phyloP scores from a whole-genome alignment of 2,888 invertebrate species.

The Chymomyza fuscimana region DNA sequence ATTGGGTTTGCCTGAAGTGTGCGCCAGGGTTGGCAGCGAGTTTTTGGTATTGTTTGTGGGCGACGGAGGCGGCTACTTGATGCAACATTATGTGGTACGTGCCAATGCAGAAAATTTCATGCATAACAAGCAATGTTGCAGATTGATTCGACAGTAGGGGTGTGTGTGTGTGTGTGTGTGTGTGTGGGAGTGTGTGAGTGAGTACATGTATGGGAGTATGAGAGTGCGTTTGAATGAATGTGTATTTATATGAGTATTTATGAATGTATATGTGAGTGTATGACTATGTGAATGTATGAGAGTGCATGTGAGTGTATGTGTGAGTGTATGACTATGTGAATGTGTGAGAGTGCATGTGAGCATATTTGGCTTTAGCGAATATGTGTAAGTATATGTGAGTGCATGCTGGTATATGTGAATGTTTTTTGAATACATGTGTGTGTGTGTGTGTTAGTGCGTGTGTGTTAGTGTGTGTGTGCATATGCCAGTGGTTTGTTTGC shows the following conservation, averaged over 20 bases:
- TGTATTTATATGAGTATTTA: not conserved
- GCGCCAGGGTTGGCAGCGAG: not conserved
- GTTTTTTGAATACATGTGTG: too few species aligned
- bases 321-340: too few species aligned
- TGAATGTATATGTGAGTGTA: conserved; percentile 19
- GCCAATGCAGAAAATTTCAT: conserved; percentile 3
- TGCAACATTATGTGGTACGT: conserved; percentile 8
- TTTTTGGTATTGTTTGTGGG: not conserved
- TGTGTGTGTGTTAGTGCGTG: too few species aligned
- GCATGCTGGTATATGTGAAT: not conserved
- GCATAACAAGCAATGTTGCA: not conserved
- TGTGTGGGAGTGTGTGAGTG: not conserved
- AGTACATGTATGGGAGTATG: too few species aligned
- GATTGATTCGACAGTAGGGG: not conserved
- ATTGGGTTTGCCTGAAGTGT: conserved; percentile 32
- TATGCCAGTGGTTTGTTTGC: conserved; percentile 38
- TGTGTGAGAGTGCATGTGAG: too few species aligned
- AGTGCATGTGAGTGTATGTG: too few species aligned
- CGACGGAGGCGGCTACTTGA: not conserved
- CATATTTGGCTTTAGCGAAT: too few species aligned
- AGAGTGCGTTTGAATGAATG: too few species aligned
- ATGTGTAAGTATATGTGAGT: conserved; percentile 26
- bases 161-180: not conserved
- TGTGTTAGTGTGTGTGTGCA: not conserved
- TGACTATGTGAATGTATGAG: too few species aligned